A percentile compares a stretch with the other conserved stretches of the same genome.
phyloP scores from a whole-genome alignment of 2,797 vertebrate species.

The Lagorchestes hirsutus region DNA sequence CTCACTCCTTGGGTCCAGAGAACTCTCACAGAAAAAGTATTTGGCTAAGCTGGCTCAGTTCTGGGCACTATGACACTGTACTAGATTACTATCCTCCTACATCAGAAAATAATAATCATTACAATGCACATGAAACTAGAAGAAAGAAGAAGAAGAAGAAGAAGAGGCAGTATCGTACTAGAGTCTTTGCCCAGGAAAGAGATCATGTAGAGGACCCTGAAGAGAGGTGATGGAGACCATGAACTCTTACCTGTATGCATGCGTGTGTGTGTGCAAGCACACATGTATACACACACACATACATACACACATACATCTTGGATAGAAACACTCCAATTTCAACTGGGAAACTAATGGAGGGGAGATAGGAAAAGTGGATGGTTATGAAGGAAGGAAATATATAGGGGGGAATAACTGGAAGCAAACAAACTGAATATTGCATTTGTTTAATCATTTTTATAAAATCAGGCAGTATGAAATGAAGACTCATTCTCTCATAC shows the following conservation, averaged over 20 bases:
- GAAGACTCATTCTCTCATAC: no score
- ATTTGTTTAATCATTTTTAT: neutral
- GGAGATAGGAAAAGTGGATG: neutral
- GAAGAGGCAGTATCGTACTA: neutral
- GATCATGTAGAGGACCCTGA: rapidly evolving
- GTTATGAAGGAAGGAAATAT: neutral
- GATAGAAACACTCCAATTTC: neutral
- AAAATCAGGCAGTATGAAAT: no score
- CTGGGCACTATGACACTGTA: neutral
- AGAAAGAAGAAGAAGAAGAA: neutral
- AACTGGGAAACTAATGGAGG: neutral
- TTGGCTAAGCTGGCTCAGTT: neutral
- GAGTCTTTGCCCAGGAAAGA: neutral
- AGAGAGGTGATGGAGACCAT: neutral
- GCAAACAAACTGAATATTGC: neutral
- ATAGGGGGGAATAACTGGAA: neutral
- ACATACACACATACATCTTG: neutral
- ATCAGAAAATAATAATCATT: neutral
- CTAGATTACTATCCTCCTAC: neutral
- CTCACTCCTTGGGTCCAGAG: neutral
- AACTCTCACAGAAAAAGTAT: neutral
- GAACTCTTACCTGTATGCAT: neutral
- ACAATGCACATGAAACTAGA: neutral
- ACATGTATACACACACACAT: neutral
- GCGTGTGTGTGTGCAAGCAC: no score